A percentile compares a stretch with the other conserved stretches of the same genome.
Evolutionary conservation across 2,888 invertebrate genomes (phyloP).

Genomic region (Andrena praecox): DNA sequence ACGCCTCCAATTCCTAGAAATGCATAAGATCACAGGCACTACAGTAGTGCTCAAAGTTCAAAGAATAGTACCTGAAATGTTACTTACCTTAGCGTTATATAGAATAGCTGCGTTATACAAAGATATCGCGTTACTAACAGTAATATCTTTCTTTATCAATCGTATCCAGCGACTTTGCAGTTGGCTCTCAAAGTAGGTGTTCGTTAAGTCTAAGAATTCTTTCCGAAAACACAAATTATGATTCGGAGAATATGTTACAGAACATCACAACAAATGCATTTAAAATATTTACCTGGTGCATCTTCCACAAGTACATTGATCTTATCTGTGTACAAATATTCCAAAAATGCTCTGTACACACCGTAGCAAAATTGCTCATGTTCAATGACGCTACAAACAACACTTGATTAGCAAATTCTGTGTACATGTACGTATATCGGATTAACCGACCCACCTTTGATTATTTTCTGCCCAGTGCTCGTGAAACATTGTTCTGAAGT

Average conservation of each 20-base stretch:
- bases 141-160: conserved; percentile 87
- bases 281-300: conserved; percentile 86
- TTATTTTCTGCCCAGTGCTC: conserved; percentile 87
- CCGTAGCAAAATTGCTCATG: conserved; percentile 85
- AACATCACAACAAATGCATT: conserved; percentile 7
- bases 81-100: conserved; percentile 85
- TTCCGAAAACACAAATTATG: conserved; percentile 15
- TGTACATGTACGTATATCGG: not conserved
- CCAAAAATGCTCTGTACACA: conserved; percentile 87
- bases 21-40: not conserved
- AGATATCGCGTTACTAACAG: conserved; percentile 87
- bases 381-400: conserved; percentile 81
- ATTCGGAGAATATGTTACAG: not conserved
- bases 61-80: not conserved
- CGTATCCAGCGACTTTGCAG: conserved; percentile 86
- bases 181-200: conserved; percentile 87
- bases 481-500: conserved; percentile 88
- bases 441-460: conserved; percentile 84
- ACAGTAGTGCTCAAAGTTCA: not conserved
- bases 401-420: not conserved
- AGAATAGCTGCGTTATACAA: conserved; percentile 87
- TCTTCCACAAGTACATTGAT: conserved; percentile 87
- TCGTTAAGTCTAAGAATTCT: conserved; percentile 87
- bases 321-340: conserved; percentile 88
- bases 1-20: conserved; percentile 87